Base-by-base conservation (phyloP, 2,888 invertebrate genomes). In the Eupithecia subfuscata region DNA sequence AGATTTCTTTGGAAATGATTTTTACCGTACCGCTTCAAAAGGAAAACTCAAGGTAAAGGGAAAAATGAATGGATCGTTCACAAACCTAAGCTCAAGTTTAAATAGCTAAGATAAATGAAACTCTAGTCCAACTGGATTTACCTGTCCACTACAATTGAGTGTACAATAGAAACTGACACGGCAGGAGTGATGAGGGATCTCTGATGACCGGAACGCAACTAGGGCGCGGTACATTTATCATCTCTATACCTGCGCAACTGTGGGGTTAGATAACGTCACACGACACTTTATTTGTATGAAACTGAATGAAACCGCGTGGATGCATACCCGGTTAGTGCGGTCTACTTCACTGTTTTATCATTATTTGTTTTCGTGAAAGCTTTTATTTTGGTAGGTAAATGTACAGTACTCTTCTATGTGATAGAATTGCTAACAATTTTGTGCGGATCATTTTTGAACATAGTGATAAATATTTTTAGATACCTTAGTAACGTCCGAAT, bases 181-280 rank as follows among this genome's bases (percentile, higher is more conserved):
- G 75, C 45, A 52, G 60, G 65, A 71, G 70, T 76, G 76, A 74
- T 71, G 71, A 71, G 73, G 74, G 69, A 56, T 74, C 71, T 69
- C 74, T 71, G 69, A 76, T 76, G 76, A 74, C 69, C 65, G 71
- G 65, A 71, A 76, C 64, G 64, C 37, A 40, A 40, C 43, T n/a
- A n/a, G 43, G 18, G 43, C 22, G 68, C 63, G 69, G 43, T 25
- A 43, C 71, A 78, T 78, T 74, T 71, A 75, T 78, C 71, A 76
- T 74, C 69, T 73, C 73, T 68, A 69, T 71, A 30, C 30, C 76
- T 74, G 73, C 77, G 71, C 75, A 77, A 75, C 78, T 82, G 81
- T 73, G 76, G 43, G 69, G 30, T 63, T 72, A 78, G 82, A 82
- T 80, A 82, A 78, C 75, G 78, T 71, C 75, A 73, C 73, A 8